These are phyloP conservation scores for Cephonodes hylas DNA, from an alignment of 2,888 invertebrate genomes.

Conservation along the genomic window DNA sequence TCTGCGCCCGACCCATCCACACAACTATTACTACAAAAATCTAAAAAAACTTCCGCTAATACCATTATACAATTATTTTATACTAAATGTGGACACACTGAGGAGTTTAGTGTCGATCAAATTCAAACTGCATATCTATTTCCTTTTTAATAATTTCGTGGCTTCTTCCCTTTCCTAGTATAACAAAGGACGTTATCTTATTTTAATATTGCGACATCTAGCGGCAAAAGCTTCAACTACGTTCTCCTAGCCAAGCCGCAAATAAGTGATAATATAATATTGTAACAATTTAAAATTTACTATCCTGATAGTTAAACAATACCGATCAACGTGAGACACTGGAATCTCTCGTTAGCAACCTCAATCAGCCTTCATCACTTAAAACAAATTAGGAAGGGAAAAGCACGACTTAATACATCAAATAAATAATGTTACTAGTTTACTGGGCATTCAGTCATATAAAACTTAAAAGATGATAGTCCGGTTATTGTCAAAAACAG, in stretches of 20 bases:
- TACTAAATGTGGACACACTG: slow-evolving; percentile 57
- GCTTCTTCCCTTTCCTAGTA: not conserved
- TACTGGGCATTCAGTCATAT: no score
- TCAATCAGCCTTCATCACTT: not conserved
- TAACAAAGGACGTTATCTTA: not conserved
- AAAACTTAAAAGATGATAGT: no score
- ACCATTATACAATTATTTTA: slow-evolving; percentile 34
- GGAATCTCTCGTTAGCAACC: not conserved
- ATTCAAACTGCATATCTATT: no score
- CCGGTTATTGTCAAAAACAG: no score
- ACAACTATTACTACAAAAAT: slow-evolving; percentile 43
- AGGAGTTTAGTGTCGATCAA: not conserved
- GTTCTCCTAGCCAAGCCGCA: not conserved
- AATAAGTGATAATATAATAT: not conserved
- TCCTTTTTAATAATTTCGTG: no score
- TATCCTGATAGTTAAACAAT: not conserved
- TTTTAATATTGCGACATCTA: slow-evolving; percentile 1
- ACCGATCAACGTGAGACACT: not conserved
- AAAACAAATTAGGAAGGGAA: not conserved
- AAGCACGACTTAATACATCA: not conserved
- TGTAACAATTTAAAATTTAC: not conserved
- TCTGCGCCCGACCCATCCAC: slow-evolving; percentile 15
- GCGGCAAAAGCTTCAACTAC: slow-evolving; percentile 5
- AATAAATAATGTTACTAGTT: not conserved
- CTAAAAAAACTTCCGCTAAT: slow-evolving; percentile 44